Conservation (phyloP, 2,888 invertebrate genomes). For the Cataglyphis rosenhaueri region DNA sequence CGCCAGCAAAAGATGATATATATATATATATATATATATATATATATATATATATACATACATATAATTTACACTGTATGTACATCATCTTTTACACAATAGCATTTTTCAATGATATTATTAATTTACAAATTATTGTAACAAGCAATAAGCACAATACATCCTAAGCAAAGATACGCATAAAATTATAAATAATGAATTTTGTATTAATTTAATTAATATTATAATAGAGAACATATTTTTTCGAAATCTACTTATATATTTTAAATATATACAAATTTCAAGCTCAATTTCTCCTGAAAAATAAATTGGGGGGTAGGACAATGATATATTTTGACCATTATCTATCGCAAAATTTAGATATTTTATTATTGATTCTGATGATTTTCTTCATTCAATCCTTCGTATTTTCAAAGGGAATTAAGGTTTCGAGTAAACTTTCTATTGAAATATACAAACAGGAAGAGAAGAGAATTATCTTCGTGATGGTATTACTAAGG, state of each 20-base stretch:
- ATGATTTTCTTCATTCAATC: not conserved
- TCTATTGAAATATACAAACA: not conserved
- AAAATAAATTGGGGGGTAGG: not conserved
- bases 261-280: not conserved
- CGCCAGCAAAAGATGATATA: conserved; percentile 44
- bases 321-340: not conserved
- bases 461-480: not conserved
- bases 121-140: not conserved
- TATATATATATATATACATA: conserved; percentile 30
- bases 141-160: not conserved
- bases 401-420: not conserved
- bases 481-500: not conserved
- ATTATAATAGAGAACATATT: not conserved
- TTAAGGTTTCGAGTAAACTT: not conserved
- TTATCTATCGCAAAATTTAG: not conserved
- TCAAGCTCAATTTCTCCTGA: not conserved
- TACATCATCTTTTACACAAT: not conserved
- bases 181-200: not conserved
- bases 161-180: not conserved
- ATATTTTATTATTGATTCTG: not conserved
- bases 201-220: not conserved
- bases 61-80: not conserved
- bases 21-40: not conserved
- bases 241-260: not conserved
- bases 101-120: not conserved